Evolutionary conservation across 2,888 invertebrate species (phyloP), one percentile per base, ranked within the genome.

Genomic region (Ophion slaviceki): DNA sequence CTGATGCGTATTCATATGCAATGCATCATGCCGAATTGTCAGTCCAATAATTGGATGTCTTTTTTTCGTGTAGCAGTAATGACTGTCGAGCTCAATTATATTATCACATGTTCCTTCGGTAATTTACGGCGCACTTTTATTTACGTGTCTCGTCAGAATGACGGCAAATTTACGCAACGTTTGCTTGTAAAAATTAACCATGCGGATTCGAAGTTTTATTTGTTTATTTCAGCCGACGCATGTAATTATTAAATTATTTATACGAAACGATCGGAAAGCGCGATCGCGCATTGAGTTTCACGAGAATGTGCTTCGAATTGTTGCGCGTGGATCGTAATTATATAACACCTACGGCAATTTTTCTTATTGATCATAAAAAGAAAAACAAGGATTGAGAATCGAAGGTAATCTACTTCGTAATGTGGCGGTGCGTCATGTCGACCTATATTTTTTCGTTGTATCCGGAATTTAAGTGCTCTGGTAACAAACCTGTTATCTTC

Each of bases 351-450:
- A 8, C 24, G 7, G 17, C 53, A 24, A 53, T 62, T 76, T 57
- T 53, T 24, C 5, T 24, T 70, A 36, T 36, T n/a, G 14, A 8
- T 24, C 20, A 8, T 24, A 20, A 53, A 28, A 64, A 70, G 20
- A 17, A 53, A 20, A 32, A 11, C 28, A 66, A 62, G 17, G 66
- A 70, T 68, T 71, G 53, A 36, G 14, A 59, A 70, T 68, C 75
- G 75, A 71, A 79, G 85, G 79, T 67, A 76, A 79, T 76, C 79
- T 53, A 40, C 79, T 79, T 71, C 36, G 47, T 36, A 59, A 74
- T 45, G 61, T 4, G 28, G 11, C 28, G 14, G 57, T 67, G 76
- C 79, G 82, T 85, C 76, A 77, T 62, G 40, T 14, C 80, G 59
- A 72, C 64, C 80, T 64, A 80, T 67, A 57, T 74, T 57, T 24